Evolutionary conservation across 2,113 vertebrate genomes (phyloP), one percentile per base, ranked within the genome.

Genomic region (Oxyruncus cristatus): DNA sequence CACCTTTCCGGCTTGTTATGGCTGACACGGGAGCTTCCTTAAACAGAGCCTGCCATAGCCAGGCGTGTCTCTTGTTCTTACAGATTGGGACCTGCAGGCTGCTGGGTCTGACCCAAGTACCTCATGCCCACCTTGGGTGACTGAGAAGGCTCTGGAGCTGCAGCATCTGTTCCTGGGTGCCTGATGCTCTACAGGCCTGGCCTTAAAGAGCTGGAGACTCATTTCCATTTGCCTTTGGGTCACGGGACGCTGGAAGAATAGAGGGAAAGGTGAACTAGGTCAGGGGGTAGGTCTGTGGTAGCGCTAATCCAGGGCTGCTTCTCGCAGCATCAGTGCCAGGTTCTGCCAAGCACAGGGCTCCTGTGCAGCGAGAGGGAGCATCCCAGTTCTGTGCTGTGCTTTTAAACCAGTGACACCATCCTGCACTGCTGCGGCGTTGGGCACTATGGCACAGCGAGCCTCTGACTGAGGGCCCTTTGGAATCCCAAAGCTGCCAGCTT

Each of bases 1-100:
- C 0, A 0, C 52, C 35, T 91, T 73, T 63, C 55, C 0, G 0
- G 26, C 59, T 73, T 12, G 0, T 88, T 35, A 4, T 2, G 33
- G 61, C 61, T 81, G 77, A 44, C n/a, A 16, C 0, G 0, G 76
- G 59, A 73, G 41, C 55, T 61, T 81, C 70, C 66, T 75, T 61
- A 21, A 81, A 56, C 67, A 77, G 80, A 80, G 44, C 23, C 62
- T 79, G 53, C 67, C 89, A 24, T 1, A 1, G n/a, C 41, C 32
- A 37, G 39, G 22, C 23, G 5, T 15, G 33, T 59, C 52, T 41
- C 22, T 61, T 77, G 41, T 80, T 46, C 50, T 65, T 66, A 15
- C 42, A 63, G 4, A 41, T 3, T 6, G 8, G 35, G 35, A 67
- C 42, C 59, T 65, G 35, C 72, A 35, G 22, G 1, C 65, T 52